A percentile compares a stretch with the other conserved stretches of the same genome.
These are phyloP conservation scores for Daphoenositta chrysoptera DNA, from an alignment of 2,113 vertebrate genomes.

Conservation along the genomic window DNA sequence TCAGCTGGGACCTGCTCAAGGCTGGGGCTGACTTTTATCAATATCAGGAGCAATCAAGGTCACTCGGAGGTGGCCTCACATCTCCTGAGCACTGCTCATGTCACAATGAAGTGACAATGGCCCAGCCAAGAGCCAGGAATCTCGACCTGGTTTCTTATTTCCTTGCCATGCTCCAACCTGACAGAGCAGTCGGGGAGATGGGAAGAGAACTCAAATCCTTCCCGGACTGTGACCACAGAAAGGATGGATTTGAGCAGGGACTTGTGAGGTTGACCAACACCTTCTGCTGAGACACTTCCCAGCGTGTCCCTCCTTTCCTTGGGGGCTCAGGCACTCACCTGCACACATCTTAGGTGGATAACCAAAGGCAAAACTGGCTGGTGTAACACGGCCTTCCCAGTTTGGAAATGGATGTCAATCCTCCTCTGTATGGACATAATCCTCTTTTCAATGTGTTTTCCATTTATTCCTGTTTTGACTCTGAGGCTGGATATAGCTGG, in stretches of 20 bases:
- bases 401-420: not conserved
- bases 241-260: not conserved
- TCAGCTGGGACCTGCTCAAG: fast-evolving
- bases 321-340: not conserved
- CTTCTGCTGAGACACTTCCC: not conserved
- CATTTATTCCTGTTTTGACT: not conserved
- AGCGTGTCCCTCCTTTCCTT: not conserved
- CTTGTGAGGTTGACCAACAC: not conserved
- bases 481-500: not conserved
- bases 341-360: not conserved
- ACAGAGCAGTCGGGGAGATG: not conserved
- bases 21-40: not conserved
- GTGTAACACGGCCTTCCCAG: not conserved
- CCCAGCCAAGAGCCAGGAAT: not conserved
- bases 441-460: not conserved
- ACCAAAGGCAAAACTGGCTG: not conserved
- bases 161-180: not conserved
- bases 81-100: not conserved
- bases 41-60: not conserved
- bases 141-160: not conserved
- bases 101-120: fast-evolving
- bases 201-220: not conserved
- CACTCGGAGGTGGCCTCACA: not conserved
- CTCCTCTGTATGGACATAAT: not conserved
- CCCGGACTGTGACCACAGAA: not conserved